Conservation (phyloP, 2,888 invertebrate genomes). For the Drosophila seclusa region DNA sequence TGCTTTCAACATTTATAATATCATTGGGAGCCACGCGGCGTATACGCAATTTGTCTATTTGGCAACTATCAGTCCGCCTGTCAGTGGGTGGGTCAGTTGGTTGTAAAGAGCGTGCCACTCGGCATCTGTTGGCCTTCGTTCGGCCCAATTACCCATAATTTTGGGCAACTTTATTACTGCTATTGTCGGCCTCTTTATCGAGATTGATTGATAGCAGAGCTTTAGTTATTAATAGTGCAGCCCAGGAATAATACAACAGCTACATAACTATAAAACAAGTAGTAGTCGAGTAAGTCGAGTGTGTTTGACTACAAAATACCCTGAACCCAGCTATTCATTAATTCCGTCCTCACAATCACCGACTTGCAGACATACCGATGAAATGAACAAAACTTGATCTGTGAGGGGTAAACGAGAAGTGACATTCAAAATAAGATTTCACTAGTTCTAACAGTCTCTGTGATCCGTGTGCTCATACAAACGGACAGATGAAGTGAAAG, state of each 20-base stretch:
- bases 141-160: constrained; percentile 26
- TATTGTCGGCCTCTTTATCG: neutral
- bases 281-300: neutral
- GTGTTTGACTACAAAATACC: neutral
- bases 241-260: neutral
- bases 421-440: neutral
- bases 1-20: constrained; percentile 6
- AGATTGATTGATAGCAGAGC: constrained; percentile 2
- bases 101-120: neutral
- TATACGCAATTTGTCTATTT: constrained; percentile 29
- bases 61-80: constrained; percentile 1
- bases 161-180: constrained; percentile 7
- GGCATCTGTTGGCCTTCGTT: constrained; percentile 11
- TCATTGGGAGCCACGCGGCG: constrained; percentile 10
- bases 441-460: neutral
- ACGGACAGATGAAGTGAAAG: neutral
- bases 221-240: constrained; percentile 5
- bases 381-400: neutral
- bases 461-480: neutral
- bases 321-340: neutral
- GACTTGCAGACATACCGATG: neutral
- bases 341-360: neutral
- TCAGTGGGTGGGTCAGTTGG: neutral
- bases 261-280: neutral
- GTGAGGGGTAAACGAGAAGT: neutral